Conservation (phyloP, 35 echinoderm and acorn worm species). For the Ptychodera flava region DNA sequence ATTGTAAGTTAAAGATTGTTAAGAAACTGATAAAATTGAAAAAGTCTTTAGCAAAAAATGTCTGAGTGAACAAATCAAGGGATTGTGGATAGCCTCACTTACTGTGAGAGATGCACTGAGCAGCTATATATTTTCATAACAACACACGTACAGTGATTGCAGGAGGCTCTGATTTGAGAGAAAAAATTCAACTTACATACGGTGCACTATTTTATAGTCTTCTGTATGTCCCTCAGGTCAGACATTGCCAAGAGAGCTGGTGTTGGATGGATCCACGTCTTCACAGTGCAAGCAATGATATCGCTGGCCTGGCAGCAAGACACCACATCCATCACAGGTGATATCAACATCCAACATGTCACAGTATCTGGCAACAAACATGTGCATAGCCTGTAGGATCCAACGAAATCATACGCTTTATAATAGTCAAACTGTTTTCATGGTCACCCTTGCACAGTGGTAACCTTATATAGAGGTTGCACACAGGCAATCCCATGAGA, state of each 20-base stretch:
- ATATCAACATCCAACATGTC: constrained; percentile 70
- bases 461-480: too few relatives aligned
- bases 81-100: too few relatives aligned
- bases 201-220: constrained; percentile 80
- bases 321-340: constrained; percentile 79
- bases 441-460: background rate
- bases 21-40: too few relatives aligned
- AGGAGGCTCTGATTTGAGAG: too few relatives aligned
- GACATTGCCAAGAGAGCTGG: constrained; percentile 81
- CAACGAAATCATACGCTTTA: background rate
- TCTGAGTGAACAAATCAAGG: too few relatives aligned
- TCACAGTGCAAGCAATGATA: constrained; percentile 84
- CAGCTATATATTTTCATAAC: too few relatives aligned
- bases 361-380: constrained; percentile 94
- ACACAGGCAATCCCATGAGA: too few relatives aligned
- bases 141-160: too few relatives aligned
- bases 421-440: constrained; percentile 12
- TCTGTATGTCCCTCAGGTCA: constrained; percentile 79
- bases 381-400: constrained; percentile 73
- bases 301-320: constrained; percentile 42
- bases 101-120: too few relatives aligned
- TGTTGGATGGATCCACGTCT: constrained; percentile 81
- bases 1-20: too few relatives aligned
- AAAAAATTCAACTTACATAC: constrained; percentile 65
- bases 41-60: too few relatives aligned